A percentile compares a stretch with the other conserved stretches of the same genome.
These are phyloP conservation scores for Mimachlamys varia DNA, from an alignment of 2,888 invertebrate species.

Conservation along the genomic window DNA sequence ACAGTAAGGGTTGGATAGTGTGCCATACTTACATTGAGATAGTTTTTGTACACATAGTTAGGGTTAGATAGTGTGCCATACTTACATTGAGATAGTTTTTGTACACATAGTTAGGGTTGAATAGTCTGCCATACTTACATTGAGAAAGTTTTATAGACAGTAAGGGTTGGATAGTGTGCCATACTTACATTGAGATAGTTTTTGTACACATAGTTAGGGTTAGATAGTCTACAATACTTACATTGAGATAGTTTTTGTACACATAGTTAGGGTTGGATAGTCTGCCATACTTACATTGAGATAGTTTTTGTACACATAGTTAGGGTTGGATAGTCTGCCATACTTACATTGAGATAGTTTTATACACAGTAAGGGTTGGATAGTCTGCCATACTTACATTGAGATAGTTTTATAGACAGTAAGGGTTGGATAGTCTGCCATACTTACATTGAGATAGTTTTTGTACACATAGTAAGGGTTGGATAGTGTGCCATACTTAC, in stretches of 20 bases:
- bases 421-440: slow-evolving; percentile 94
- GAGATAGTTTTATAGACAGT: slow-evolving; percentile 96
- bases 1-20: slow-evolving; percentile 95
- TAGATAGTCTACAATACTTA: slow-evolving; percentile 88
- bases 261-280: slow-evolving; percentile 96
- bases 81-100: slow-evolving; percentile 94
- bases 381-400: slow-evolving; percentile 89
- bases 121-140: slow-evolving; percentile 89
- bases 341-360: slow-evolving; percentile 91
- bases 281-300: slow-evolving; percentile 89
- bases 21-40: slow-evolving; percentile 90
- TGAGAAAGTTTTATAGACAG: slow-evolving; percentile 96
- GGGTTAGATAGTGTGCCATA: slow-evolving; percentile 93
- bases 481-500: slow-evolving; percentile 87
- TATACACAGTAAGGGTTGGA: slow-evolving; percentile 96
- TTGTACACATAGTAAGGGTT: slow-evolving; percentile 97
- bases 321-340: slow-evolving; percentile 94
- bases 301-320: slow-evolving; percentile 97
- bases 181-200: slow-evolving; percentile 91
- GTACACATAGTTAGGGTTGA: slow-evolving; percentile 96
- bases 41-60: slow-evolving; percentile 96
- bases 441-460: slow-evolving; percentile 91
- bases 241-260: slow-evolving; percentile 97
- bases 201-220: slow-evolving; percentile 97
- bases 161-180: slow-evolving; percentile 94